phyloP scores from a whole-genome alignment of 2,113 vertebrate species.

The Chlamydotis undulata region DNA sequence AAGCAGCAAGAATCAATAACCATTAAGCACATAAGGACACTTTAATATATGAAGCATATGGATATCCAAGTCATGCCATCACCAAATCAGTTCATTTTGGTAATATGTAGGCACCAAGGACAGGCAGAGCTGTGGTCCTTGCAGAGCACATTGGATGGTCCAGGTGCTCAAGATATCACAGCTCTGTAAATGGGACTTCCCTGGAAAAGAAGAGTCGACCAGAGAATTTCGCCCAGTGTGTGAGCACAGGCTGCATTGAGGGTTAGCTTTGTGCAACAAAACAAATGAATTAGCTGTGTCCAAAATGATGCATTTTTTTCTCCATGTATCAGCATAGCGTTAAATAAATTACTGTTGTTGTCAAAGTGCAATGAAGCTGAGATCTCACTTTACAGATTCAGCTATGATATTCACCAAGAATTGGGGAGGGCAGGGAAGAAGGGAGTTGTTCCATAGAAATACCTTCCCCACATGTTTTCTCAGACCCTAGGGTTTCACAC shows the following conservation, averaged over 20 bases:
- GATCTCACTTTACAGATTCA: background rate
- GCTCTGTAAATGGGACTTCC: background rate
- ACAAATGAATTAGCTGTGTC: background rate
- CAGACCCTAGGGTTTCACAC: constrained; percentile 37
- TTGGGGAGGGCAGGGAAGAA: background rate
- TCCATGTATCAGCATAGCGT: background rate
- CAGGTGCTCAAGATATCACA: background rate
- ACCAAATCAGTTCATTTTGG: constrained; percentile 8
- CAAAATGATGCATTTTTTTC: background rate
- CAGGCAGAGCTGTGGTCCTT: background rate
- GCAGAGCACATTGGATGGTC: background rate
- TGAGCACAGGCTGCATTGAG: background rate
- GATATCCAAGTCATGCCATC: constrained; percentile 28
- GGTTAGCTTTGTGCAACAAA: background rate
- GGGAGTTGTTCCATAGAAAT: background rate
- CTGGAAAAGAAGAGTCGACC: background rate
- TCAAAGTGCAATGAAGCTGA: background rate
- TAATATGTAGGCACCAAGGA: background rate
- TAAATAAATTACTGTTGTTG: background rate
- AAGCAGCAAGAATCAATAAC: constrained; percentile 71
- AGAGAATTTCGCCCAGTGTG: background rate
- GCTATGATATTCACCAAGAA: background rate
- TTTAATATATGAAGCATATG: constrained; percentile 20
- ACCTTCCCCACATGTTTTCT: constrained; percentile 17
- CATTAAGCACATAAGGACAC: constrained; percentile 66